Evolutionary conservation across 2,797 vertebrate species (phyloP).

Genomic region (Taenioides sp.): DNA sequence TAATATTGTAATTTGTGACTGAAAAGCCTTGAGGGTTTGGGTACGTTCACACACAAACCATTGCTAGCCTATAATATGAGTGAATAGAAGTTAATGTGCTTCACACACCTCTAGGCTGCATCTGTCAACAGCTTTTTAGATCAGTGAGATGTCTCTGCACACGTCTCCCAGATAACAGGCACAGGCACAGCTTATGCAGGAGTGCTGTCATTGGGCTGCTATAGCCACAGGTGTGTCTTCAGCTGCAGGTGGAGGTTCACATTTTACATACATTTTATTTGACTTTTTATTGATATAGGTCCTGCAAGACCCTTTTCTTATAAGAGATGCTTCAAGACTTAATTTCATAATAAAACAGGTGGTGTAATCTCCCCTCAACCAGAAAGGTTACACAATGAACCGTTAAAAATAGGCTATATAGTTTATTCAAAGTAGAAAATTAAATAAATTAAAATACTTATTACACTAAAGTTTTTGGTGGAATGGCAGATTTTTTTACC

Average conservation of each 20-base stretch:
- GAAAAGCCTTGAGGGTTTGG: not conserved
- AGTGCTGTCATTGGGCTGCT: not conserved
- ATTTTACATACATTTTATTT: constrained; percentile 12
- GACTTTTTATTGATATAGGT: not conserved
- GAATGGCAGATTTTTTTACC: not conserved
- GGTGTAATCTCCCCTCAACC: too few species aligned
- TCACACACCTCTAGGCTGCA: not conserved
- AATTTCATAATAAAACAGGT: too few species aligned
- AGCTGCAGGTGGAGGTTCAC: not conserved
- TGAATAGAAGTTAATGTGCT: not conserved
- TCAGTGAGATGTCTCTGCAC: not conserved
- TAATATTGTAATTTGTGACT: not conserved
- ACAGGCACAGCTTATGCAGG: not conserved
- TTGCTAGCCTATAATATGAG: not conserved
- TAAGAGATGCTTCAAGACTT: too few species aligned
- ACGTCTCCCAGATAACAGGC: not conserved
- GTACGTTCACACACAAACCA: not conserved
- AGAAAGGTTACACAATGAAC: too few species aligned
- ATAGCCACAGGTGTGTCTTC: not conserved
- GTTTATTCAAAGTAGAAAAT: too few species aligned
- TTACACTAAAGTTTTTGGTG: too few species aligned
- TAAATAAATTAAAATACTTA: too few species aligned
- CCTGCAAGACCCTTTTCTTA: too few species aligned
- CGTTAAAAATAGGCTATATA: too few species aligned
- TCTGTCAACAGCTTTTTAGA: not conserved